These are phyloP conservation scores for Acanthosepion esculentum DNA, from an alignment of 2,888 invertebrate species.

Conservation along the genomic window DNA sequence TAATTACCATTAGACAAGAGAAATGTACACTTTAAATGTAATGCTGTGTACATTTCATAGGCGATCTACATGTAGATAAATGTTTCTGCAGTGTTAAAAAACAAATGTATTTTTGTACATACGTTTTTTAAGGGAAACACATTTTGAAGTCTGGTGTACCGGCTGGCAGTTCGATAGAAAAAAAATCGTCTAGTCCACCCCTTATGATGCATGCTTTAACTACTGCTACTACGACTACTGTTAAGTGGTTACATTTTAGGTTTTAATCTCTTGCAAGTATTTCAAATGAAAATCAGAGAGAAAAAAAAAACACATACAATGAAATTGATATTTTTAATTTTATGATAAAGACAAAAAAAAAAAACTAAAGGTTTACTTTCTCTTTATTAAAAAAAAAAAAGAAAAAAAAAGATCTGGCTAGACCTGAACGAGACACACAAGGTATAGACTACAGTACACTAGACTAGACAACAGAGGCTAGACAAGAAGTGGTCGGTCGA, in stretches of 20 bases:
- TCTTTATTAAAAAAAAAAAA: not conserved
- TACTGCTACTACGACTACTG: not conserved
- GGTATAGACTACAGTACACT: not conserved
- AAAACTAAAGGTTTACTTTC: not conserved
- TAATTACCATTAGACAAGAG: conserved; percentile 16
- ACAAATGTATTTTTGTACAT: not conserved
- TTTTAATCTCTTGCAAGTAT: not conserved
- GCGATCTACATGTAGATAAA: not conserved
- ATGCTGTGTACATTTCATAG: not conserved
- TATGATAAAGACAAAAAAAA: not conserved
- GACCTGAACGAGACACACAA: not conserved
- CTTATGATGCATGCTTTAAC: not conserved
- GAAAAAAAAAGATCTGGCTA: not conserved
- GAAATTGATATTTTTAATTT: not conserved
- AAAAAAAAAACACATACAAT: not conserved
- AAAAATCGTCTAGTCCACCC: not conserved
- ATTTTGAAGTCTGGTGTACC: not conserved
- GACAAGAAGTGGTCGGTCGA: conserved; percentile 33
- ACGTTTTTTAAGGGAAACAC: not conserved
- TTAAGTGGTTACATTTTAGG: not conserved
- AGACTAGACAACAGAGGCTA: not conserved
- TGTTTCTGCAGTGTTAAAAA: not conserved
- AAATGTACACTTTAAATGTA: not conserved
- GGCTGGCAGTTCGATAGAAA: not conserved
- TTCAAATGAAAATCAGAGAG: not conserved